Percentiles rank a stretch among this genome's conserved stretches.
Evolutionary conservation across 1,140 invertebrate species (phyloP).

Genomic region (Limonius californicus): DNA sequence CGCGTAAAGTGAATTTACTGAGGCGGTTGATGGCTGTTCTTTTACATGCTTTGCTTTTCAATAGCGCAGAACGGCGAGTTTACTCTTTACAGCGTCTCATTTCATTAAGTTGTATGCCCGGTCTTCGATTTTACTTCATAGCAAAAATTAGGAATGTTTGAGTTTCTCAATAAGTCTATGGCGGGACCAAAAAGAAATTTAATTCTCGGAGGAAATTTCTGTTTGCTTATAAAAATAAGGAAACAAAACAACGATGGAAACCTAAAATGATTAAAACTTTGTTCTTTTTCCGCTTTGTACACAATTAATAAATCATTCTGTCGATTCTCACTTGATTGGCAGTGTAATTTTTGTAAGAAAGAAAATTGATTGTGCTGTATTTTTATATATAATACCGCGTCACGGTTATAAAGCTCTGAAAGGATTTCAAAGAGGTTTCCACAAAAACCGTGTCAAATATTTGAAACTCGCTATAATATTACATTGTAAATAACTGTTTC

Average conservation of each 20-base stretch:
- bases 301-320: constrained; percentile 11
- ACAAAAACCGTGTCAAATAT: no score
- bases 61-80: constrained; percentile 23
- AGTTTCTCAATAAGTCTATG: not conserved
- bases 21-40: constrained; percentile 32
- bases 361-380: constrained; percentile 3
- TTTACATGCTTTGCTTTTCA: constrained; percentile 34
- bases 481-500: no score
- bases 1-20: constrained; percentile 35
- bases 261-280: constrained; percentile 1
- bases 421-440: no score
- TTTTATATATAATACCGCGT: no score
- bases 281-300: constrained; percentile 3
- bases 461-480: no score
- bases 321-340: constrained; percentile 6
- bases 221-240: not conserved
- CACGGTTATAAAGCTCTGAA: no score
- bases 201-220: not conserved
- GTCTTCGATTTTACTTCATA: constrained; percentile 7
- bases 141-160: constrained; percentile 1
- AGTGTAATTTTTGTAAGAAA: constrained; percentile 10
- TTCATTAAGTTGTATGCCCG: constrained; percentile 23
- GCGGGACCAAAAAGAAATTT: not conserved
- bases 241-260: not conserved
- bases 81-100: constrained; percentile 31